Percentiles rank a stretch among this genome's conserved stretches.
phyloP scores from a whole-genome alignment of 2,113 vertebrate species.

The Ailurus styani region DNA sequence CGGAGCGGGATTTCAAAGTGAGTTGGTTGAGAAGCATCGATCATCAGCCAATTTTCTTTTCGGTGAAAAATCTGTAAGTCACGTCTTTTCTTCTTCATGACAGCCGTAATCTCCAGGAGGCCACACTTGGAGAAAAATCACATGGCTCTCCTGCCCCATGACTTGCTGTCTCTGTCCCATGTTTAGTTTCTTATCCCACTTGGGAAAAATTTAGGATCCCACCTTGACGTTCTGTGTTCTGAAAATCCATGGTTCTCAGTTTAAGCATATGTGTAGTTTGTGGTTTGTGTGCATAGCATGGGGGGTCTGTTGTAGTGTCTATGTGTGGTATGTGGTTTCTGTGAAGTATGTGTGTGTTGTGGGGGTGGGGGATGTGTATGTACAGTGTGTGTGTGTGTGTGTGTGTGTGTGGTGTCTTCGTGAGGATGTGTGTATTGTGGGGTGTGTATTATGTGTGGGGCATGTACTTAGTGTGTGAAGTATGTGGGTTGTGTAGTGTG shows the following conservation, averaged over 20 bases:
- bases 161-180: neutral
- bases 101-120: neutral
- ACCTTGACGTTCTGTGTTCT: neutral
- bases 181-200: neutral
- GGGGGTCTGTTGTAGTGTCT: neutral
- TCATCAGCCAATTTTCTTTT: neutral
- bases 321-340: neutral
- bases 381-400: neutral
- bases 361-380: neutral
- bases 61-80: neutral
- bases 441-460: neutral
- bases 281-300: neutral
- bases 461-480: neutral
- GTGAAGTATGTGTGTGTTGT: neutral
- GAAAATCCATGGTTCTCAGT: neutral
- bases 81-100: neutral
- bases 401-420: neutral
- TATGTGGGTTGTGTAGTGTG: neutral
- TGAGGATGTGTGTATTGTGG: neutral
- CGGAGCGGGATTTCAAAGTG: neutral
- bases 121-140: neutral
- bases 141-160: neutral
- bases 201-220: neutral
- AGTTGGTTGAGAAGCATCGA: neutral
- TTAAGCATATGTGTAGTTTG: neutral